Conservation (phyloP, 2,888 invertebrate genomes). For the Ennomos quercinarius region DNA sequence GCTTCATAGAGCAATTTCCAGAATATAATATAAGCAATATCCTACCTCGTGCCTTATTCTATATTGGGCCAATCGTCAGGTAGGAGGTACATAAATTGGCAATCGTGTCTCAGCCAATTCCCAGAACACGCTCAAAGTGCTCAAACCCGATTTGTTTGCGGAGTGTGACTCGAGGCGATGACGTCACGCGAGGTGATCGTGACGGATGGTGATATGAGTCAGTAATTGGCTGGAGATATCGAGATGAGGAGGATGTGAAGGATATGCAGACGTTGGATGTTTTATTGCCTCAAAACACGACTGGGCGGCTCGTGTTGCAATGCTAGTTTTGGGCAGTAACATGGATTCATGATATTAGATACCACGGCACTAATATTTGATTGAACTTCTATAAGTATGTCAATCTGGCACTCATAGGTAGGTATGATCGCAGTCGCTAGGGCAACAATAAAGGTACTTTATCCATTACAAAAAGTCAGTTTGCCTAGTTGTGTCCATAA, state of each 20-base stretch:
- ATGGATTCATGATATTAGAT: no score
- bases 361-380: no score
- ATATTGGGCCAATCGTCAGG: conserved; percentile 46
- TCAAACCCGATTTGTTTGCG: conserved; percentile 58
- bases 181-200: conserved; percentile 31
- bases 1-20: conserved; percentile 32
- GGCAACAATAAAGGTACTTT: no score
- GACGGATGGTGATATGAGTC: conserved; percentile 19
- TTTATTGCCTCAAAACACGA: conserved; percentile 10
- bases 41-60: conserved; percentile 32
- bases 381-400: no score
- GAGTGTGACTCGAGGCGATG: conserved; percentile 24
- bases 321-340: no score
- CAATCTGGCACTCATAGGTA: no score
- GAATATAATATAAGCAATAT: conserved; percentile 46
- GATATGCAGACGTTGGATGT: conserved; percentile 1
- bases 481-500: no score
- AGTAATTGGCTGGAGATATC: conserved; percentile 15
- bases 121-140: conserved; percentile 36
- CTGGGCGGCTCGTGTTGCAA: background rate
- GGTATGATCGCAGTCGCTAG: no score
- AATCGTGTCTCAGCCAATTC: conserved; percentile 52
- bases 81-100: conserved; percentile 42
- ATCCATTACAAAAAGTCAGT: no score
- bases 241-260: conserved; percentile 4